Percentiles rank a stretch among this genome's conserved stretches.
Conservation (phyloP, 2,888 invertebrate species). For the Nomada lathburiana region DNA sequence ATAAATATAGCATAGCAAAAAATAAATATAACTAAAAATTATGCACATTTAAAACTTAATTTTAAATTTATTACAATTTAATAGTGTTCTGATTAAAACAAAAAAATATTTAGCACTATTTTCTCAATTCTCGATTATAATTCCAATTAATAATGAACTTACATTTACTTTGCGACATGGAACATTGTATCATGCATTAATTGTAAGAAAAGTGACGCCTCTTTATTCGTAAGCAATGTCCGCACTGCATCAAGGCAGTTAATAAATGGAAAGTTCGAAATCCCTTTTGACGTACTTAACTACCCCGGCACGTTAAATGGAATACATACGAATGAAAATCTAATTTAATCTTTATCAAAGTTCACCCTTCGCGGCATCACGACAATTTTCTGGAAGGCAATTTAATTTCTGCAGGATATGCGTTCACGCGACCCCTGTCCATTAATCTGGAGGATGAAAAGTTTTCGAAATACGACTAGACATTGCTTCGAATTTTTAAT, state of each 20-base stretch:
- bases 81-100: too few relatives aligned
- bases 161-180: neutral
- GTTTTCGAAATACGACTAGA: neutral
- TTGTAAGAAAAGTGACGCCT: neutral
- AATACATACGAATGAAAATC: constrained; percentile 21
- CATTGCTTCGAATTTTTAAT: neutral
- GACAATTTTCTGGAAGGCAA: constrained; percentile 18
- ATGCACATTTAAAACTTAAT: too few relatives aligned
- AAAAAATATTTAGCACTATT: neutral
- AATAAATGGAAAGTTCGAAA: constrained; percentile 34
- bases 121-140: neutral
- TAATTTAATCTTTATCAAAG: constrained; percentile 43
- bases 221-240: neutral
- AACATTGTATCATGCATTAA: neutral
- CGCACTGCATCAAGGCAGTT: constrained; percentile 15
- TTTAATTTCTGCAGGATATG: constrained; percentile 20
- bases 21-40: too few relatives aligned
- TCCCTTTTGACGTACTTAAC: constrained; percentile 13
- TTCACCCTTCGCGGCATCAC: neutral
- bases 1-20: too few relatives aligned
- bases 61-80: too few relatives aligned
- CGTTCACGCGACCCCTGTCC: neutral
- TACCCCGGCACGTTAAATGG: constrained; percentile 15
- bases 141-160: neutral
- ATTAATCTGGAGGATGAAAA: neutral